Conservation (phyloP, 2,888 invertebrate species). For the Cosmopolites sordidus region DNA sequence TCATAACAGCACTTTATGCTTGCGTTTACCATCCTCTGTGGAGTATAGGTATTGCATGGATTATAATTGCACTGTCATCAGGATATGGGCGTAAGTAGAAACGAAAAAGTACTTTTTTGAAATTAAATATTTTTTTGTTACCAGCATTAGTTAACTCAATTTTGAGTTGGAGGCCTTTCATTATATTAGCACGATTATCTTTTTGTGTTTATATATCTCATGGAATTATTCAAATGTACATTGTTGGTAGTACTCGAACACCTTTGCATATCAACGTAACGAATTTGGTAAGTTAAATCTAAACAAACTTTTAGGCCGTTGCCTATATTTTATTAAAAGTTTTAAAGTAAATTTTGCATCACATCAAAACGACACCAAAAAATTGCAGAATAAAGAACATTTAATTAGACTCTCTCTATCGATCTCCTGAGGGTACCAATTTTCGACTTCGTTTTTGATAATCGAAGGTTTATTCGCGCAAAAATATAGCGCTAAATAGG, state of each 20-base stretch:
- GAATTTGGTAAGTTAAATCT: slow-evolving; percentile 34
- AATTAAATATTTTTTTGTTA: too few relatives aligned
- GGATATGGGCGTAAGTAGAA: slow-evolving; percentile 40
- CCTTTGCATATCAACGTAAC: slow-evolving; percentile 36
- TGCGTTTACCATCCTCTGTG: slow-evolving; percentile 40
- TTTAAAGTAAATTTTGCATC: too few relatives aligned
- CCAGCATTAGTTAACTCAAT: slow-evolving; percentile 37
- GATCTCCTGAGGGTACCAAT: too few relatives aligned
- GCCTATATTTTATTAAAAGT: too few relatives aligned
- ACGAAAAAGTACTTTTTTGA: too few relatives aligned
- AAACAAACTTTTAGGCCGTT: too few relatives aligned
- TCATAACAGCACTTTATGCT: slow-evolving; percentile 40
- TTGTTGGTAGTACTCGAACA: slow-evolving; percentile 33
- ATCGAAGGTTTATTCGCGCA: too few relatives aligned
- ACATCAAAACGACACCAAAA: too few relatives aligned
- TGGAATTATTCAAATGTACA: slow-evolving; percentile 38
- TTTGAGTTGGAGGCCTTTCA: slow-evolving; percentile 38
- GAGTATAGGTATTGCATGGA: slow-evolving; percentile 40
- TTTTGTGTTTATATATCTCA: slow-evolving; percentile 40
- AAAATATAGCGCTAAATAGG: too few relatives aligned
- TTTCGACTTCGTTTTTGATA: too few relatives aligned
- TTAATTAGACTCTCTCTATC: too few relatives aligned
- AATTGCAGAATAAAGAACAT: too few relatives aligned
- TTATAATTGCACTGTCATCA: slow-evolving; percentile 40
- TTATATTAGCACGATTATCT: slow-evolving; percentile 37